Conservation (phyloP, 2,888 invertebrate genomes). For the Dastarcus helophoroides region DNA sequence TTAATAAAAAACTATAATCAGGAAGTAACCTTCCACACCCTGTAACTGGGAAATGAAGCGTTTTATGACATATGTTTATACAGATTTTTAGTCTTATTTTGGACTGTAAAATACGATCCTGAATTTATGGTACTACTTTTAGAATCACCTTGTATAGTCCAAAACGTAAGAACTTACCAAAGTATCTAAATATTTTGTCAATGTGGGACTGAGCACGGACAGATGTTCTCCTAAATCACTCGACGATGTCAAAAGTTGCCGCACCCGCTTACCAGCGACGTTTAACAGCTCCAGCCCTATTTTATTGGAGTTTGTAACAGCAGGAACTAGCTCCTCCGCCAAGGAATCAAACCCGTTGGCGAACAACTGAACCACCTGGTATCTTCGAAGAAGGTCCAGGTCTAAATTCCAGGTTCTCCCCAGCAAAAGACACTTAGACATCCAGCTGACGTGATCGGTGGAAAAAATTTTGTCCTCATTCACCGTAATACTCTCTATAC, state of each 20-base stretch:
- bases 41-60: no score
- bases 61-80: no score
- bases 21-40: no score
- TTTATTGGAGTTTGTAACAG: constrained; percentile 56
- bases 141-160: not conserved
- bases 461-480: constrained; percentile 38
- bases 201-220: constrained; percentile 62
- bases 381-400: constrained; percentile 58
- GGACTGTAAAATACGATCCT: no score
- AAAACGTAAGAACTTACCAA: constrained; percentile 39
- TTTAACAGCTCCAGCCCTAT: constrained; percentile 61
- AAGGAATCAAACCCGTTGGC: constrained; percentile 50
- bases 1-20: no score
- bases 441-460: constrained; percentile 51
- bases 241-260: constrained; percentile 50
- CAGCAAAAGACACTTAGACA: constrained; percentile 56
- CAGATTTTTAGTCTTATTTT: no score
- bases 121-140: no score
- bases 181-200: constrained; percentile 64
- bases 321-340: constrained; percentile 50
- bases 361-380: constrained; percentile 57
- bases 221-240: constrained; percentile 53
- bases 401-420: constrained; percentile 70
- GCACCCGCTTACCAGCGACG: constrained; percentile 71
- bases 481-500: constrained; percentile 60